Evolutionary conservation across 1,140 invertebrate species (phyloP).

Genomic region (Holcopasites calliopsidis): DNA sequence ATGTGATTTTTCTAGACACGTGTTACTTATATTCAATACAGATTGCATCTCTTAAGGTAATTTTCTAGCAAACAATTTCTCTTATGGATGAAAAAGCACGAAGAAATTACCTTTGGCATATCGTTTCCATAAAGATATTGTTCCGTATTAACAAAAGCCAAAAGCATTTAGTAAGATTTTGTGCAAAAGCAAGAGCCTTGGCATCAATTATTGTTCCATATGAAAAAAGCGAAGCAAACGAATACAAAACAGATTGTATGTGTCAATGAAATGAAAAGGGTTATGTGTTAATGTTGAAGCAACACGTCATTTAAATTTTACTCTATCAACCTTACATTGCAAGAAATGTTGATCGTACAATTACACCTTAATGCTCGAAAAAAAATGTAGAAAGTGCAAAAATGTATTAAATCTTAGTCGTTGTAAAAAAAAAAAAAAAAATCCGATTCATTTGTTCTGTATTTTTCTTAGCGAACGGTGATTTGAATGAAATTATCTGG

Average conservation of each 20-base stretch:
- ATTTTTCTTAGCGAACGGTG: slow-evolving; percentile 15
- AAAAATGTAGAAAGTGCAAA: too few species aligned
- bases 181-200: slow-evolving; percentile 14
- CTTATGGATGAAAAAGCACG: slow-evolving; percentile 1
- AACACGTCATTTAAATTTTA: neutral
- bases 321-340: too few species aligned
- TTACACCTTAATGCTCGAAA: too few species aligned
- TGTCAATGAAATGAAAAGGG: slow-evolving; percentile 8
- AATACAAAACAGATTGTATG: slow-evolving; percentile 13
- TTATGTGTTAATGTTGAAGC: slow-evolving; percentile 4
- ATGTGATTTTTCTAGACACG: neutral
- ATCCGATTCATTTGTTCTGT: too few species aligned
- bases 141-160: neutral
- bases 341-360: neutral
- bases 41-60: neutral
- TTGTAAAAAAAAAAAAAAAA: too few species aligned
- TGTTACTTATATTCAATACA: neutral
- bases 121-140: neutral
- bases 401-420: too few species aligned
- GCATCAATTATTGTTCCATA: slow-evolving; percentile 4
- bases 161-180: slow-evolving; percentile 23
- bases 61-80: slow-evolving; percentile 5
- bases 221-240: slow-evolving; percentile 20
- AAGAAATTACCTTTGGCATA: neutral
- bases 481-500: slow-evolving; percentile 24